Conservation (phyloP, 2,888 invertebrate genomes). For the Volucella zonaria region DNA sequence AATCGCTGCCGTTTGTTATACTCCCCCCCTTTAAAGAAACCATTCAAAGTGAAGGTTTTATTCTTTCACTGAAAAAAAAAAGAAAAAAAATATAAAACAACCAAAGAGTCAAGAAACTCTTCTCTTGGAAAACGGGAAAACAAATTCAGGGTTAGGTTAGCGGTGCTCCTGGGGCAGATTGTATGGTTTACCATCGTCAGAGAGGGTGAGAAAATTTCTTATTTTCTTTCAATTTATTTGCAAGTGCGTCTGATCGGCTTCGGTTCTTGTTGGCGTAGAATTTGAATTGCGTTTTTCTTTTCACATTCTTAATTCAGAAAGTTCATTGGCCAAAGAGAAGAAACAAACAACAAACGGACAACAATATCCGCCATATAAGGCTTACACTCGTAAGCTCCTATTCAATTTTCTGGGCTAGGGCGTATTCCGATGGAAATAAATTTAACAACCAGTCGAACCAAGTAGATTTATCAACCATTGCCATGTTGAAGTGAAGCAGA, state of each 20-base stretch:
- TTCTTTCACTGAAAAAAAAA: constrained; percentile 25
- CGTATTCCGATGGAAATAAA: constrained; percentile 24
- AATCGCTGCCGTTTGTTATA: constrained; percentile 34
- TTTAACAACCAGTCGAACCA: constrained; percentile 24
- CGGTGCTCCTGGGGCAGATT: not conserved
- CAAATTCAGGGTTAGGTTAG: constrained; percentile 13
- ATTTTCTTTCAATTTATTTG: constrained; percentile 62
- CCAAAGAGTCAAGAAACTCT: constrained; percentile 52
- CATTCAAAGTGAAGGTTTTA: constrained; percentile 65
- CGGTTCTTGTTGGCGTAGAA: constrained; percentile 9
- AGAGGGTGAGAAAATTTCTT: constrained; percentile 41
- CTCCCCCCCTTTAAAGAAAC: constrained; percentile 16
- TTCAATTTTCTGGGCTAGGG: constrained; percentile 4
- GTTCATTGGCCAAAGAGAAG: constrained; percentile 27
- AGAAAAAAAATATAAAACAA: not conserved
- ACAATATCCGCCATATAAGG: constrained; percentile 10
- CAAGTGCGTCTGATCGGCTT: constrained; percentile 44
- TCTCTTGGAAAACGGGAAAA: constrained; percentile 22
- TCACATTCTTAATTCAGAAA: constrained; percentile 32
- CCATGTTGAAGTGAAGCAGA: constrained; percentile 55
- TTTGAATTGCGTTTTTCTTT: constrained; percentile 32
- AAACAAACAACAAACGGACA: constrained; percentile 17
- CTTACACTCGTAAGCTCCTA: constrained; percentile 6
- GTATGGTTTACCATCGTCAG: constrained; percentile 29
- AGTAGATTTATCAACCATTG: constrained; percentile 64